phyloP scores from a whole-genome alignment of 2,797 vertebrate species.

The Parauchenoglanis punctatus region DNA sequence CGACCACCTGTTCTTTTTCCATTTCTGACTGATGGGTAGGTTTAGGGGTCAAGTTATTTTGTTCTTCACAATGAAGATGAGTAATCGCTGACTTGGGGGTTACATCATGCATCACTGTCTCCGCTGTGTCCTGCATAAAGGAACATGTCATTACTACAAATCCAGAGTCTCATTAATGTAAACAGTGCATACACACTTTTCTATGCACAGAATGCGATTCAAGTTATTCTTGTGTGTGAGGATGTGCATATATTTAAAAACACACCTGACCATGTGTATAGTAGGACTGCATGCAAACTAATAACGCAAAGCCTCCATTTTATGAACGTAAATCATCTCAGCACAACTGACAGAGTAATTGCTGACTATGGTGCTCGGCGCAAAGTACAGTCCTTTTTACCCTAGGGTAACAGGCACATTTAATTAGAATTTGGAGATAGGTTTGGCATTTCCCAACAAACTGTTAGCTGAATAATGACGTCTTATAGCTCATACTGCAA shows the following conservation, averaged over 20 bases:
- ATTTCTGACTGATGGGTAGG: conserved; percentile 5
- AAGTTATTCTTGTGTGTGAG: neutral
- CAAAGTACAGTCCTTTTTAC: neutral
- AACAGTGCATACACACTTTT: neutral
- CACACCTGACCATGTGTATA: neutral
- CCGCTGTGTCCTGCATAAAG: conserved; percentile 51
- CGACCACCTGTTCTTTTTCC: conserved; percentile 23
- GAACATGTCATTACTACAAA: conserved; percentile 11
- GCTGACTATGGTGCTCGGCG: neutral
- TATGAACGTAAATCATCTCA: neutral
- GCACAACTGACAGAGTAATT: neutral
- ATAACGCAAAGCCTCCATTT: neutral
- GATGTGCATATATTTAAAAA: neutral
- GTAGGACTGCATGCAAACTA: neutral
- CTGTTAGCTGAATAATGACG: too few species aligned
- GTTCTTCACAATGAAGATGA: conserved; percentile 37
- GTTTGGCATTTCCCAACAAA: too few species aligned
- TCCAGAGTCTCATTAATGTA: neutral
- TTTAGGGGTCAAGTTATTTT: neutral
- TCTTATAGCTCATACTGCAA: too few species aligned
- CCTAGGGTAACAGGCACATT: too few species aligned
- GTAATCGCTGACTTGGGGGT: conserved; percentile 14
- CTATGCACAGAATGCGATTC: neutral
- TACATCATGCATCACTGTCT: conserved; percentile 17
- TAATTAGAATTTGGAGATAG: too few species aligned